Percentiles rank a stretch among this genome's conserved stretches.
Evolutionary conservation across 2,888 invertebrate species (phyloP).

Genomic region (Eupithecia inturbata): DNA sequence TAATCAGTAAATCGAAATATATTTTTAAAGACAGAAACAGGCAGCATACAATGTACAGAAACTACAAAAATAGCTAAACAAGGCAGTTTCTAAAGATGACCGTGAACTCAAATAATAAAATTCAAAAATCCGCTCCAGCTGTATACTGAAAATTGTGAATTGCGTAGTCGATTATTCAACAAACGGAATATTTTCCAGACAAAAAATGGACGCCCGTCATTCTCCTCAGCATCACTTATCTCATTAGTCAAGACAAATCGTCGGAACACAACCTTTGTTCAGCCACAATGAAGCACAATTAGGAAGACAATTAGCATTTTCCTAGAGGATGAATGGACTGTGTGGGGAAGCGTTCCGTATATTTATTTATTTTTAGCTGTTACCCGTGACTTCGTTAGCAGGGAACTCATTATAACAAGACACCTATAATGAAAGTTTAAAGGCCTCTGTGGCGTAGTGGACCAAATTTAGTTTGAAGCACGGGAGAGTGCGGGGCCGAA

Average conservation of each 20-base stretch:
- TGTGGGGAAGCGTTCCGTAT: slow-evolving; percentile 2
- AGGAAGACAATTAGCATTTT: slow-evolving; percentile 32
- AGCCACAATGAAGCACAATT: slow-evolving; percentile 29
- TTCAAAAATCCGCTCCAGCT: no score
- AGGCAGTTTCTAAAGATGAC: no score
- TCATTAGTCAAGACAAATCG: slow-evolving; percentile 34
- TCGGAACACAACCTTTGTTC: not conserved
- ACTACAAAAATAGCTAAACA: no score
- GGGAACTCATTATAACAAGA: no score
- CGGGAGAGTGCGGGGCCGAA: not conserved
- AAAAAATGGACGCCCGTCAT: not conserved
- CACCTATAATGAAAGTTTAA: no score
- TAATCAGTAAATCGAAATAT: no score
- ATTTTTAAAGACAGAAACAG: no score
- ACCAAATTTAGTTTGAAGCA: not conserved
- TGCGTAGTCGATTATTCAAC: no score
- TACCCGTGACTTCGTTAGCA: not conserved
- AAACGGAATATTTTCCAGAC: not conserved
- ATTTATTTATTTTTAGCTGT: not conserved
- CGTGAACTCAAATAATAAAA: no score
- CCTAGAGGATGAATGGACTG: slow-evolving; percentile 12
- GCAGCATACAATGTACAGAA: no score
- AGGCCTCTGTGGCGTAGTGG: no score
- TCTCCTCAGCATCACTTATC: slow-evolving; percentile 12
- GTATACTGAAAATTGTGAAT: no score